phyloP scores from a whole-genome alignment of 2,113 vertebrate species.

The Ageneiosus marmoratus region DNA sequence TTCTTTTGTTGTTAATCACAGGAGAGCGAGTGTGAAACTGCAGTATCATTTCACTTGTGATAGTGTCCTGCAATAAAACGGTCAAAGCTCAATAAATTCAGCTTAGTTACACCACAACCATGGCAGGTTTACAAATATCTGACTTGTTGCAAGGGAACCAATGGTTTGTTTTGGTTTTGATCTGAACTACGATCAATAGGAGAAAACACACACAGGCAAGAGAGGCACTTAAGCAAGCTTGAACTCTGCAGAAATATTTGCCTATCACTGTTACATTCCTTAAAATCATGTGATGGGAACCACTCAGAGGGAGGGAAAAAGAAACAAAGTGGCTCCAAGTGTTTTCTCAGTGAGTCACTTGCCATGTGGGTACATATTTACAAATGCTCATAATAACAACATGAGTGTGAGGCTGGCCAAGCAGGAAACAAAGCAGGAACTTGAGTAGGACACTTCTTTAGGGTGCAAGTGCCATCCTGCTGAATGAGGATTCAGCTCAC shows the following conservation, averaged over 20 bases:
- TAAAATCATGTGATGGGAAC: constrained; percentile 53
- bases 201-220: neutral
- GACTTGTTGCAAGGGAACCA: constrained; percentile 43
- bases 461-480: neutral
- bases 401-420: constrained; percentile 48
- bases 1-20: neutral
- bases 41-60: constrained; percentile 28
- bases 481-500: too few relatives aligned
- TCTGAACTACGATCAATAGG: constrained; percentile 41
- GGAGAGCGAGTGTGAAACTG: neutral
- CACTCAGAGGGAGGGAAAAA: constrained; percentile 26
- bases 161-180: constrained; percentile 49
- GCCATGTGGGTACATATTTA: constrained; percentile 61
- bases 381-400: constrained; percentile 56
- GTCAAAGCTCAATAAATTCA: constrained; percentile 35
- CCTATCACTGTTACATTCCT: constrained; percentile 53
- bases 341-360: constrained; percentile 66
- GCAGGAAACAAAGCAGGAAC: constrained; percentile 64
- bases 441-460: neutral
- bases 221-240: constrained; percentile 34
- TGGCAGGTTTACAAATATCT: constrained; percentile 41
- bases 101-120: constrained; percentile 7
- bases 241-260: constrained; percentile 43
- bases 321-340: constrained; percentile 18
- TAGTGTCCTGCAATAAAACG: constrained; percentile 28